phyloP scores from a whole-genome alignment of 2,888 invertebrate species.

The Syrista parreyssii region DNA sequence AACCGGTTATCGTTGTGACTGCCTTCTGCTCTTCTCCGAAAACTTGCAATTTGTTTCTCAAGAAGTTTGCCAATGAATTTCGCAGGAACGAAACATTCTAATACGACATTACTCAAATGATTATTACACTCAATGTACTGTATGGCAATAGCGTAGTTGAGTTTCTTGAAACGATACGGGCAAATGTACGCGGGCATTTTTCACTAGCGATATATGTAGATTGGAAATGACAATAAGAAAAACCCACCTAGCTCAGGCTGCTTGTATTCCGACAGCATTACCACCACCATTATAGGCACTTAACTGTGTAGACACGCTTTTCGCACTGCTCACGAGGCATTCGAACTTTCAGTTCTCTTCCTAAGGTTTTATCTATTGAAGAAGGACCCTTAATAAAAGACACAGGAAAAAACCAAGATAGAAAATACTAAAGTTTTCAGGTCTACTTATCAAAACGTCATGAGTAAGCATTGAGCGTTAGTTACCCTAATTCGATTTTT shows the following conservation, averaged over 20 bases:
- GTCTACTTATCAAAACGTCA: background rate
- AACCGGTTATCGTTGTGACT: background rate
- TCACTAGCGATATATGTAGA: background rate
- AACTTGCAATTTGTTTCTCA: background rate
- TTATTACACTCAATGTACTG: background rate
- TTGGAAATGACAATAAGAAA: background rate
- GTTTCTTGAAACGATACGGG: background rate
- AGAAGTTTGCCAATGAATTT: background rate
- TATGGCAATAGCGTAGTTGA: background rate
- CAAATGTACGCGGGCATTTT: background rate
- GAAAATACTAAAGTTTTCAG: background rate
- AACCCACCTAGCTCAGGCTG: constrained; percentile 54
- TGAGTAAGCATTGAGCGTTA: background rate
- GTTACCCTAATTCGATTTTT: background rate
- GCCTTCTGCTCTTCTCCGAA: background rate
- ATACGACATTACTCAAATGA: background rate
- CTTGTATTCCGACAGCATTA: constrained; percentile 55
- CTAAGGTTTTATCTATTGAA: background rate
- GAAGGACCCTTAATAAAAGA: background rate
- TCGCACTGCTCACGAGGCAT: background rate
- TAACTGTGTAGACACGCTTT: constrained; percentile 4
- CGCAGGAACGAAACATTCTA: background rate
- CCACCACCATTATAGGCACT: constrained; percentile 52
- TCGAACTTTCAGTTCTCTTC: background rate
- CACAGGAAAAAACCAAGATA: background rate